Evolutionary conservation across 2,797 vertebrate genomes (phyloP).

Genomic region (Urophycis tenuis): DNA sequence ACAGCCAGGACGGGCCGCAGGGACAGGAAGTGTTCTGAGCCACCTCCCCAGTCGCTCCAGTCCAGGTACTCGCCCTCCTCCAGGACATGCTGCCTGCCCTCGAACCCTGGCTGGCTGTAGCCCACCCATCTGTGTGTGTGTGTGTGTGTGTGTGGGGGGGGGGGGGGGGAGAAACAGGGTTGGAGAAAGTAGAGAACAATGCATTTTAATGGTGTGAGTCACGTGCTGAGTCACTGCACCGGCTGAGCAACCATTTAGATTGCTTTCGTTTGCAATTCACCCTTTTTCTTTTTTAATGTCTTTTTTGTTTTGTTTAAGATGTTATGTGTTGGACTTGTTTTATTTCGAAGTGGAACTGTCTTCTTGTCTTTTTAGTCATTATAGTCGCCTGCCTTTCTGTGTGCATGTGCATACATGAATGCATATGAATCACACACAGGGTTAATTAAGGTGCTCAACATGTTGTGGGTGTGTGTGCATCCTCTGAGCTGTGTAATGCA

Average conservation of each 20-base stretch:
- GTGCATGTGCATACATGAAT: background rate
- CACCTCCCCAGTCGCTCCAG: constrained; percentile 84
- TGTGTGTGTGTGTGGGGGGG: too few species aligned
- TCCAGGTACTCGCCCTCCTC: constrained; percentile 89
- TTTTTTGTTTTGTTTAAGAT: background rate
- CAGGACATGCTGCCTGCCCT: constrained; percentile 86
- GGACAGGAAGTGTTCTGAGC: constrained; percentile 71
- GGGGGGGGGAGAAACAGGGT: background rate
- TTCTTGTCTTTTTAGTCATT: too few species aligned
- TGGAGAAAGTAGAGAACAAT: background rate
- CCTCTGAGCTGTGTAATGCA: too few species aligned
- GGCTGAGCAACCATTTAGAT: background rate
- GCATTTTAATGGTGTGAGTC: background rate
- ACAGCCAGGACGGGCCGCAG: constrained; percentile 79
- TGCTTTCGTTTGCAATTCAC: background rate
- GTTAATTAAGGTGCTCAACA: too few species aligned
- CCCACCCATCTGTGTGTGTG: constrained; percentile 95
- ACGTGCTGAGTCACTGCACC: background rate
- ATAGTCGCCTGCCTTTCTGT: background rate
- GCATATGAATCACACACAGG: background rate
- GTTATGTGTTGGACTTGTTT: background rate
- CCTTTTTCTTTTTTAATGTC: background rate
- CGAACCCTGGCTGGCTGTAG: constrained; percentile 80
- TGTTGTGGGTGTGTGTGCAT: too few species aligned
- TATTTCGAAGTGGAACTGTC: background rate